phyloP scores from a whole-genome alignment of 2,888 invertebrate species.

The Ophioninae sp. region DNA sequence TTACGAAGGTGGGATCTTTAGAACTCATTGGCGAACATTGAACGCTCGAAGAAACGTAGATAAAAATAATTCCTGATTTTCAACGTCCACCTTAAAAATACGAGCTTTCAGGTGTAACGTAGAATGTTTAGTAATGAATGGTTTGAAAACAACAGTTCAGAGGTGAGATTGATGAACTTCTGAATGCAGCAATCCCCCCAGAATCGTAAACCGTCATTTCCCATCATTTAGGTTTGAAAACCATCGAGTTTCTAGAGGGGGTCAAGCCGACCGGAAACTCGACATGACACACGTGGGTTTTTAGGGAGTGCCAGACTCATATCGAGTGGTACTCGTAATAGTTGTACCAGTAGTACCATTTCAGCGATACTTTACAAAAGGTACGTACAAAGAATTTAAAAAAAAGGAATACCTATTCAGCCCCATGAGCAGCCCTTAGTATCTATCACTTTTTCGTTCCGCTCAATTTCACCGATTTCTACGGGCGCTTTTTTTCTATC shows the following conservation, averaged over 20 bases:
- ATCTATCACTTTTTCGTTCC: slow-evolving; percentile 70
- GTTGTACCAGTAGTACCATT: slow-evolving; percentile 41
- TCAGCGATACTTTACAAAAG: slow-evolving; percentile 66
- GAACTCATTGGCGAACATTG: not conserved
- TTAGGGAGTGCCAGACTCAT: slow-evolving; percentile 4
- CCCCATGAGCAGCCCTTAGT: slow-evolving; percentile 2
- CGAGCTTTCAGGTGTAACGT: not conserved
- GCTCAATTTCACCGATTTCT: slow-evolving; percentile 80
- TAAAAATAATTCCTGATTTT: not conserved
- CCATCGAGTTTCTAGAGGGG: slow-evolving; percentile 62
- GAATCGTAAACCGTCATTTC: slow-evolving; percentile 74
- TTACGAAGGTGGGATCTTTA: not conserved
- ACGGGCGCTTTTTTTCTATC: slow-evolving; percentile 46
- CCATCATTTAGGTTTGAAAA: slow-evolving; percentile 67
- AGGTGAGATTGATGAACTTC: slow-evolving; percentile 37
- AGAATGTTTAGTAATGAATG: not conserved
- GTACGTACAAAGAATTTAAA: slow-evolving; percentile 63
- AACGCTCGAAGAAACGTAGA: not conserved
- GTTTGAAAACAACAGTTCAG: slow-evolving; percentile 11
- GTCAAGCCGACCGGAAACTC: slow-evolving; percentile 74
- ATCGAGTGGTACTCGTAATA: slow-evolving; percentile 38
- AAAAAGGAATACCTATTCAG: slow-evolving; percentile 31
- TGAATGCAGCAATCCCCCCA: slow-evolving; percentile 70
- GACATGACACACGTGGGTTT: slow-evolving; percentile 50
- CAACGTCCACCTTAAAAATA: not conserved